Evolutionary conservation across 2,888 invertebrate species (phyloP).

Genomic region (Scaptomyza caliginosa): DNA sequence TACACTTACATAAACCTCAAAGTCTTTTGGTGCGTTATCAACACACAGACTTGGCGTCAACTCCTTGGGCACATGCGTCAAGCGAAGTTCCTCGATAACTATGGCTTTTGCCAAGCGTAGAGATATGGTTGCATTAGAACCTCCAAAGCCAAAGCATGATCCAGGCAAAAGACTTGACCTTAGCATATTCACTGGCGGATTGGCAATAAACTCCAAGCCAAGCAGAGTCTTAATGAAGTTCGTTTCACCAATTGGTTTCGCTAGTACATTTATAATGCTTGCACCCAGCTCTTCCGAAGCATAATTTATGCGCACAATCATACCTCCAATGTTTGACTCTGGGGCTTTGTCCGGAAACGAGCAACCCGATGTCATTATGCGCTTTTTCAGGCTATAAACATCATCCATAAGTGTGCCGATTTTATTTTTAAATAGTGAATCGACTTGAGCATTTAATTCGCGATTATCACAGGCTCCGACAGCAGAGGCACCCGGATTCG

Average conservation of each 20-base stretch:
- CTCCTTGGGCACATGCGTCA: conserved; percentile 68
- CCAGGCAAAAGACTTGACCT: conserved; percentile 63
- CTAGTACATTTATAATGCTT: conserved; percentile 51
- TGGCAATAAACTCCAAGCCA: conserved; percentile 67
- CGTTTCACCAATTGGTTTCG: conserved; percentile 54
- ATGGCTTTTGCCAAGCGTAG: conserved; percentile 63
- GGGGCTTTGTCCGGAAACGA: background rate
- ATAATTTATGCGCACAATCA: conserved; percentile 58
- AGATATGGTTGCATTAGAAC: conserved; percentile 55
- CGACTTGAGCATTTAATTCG: conserved; percentile 49
- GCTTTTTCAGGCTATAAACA: conserved; percentile 67
- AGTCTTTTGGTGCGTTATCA: conserved; percentile 74
- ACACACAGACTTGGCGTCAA: conserved; percentile 61
- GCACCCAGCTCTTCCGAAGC: conserved; percentile 77
- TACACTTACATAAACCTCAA: conserved; percentile 66
- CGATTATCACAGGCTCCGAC: conserved; percentile 18
- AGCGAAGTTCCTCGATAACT: conserved; percentile 56
- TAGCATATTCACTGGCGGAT: conserved; percentile 75
- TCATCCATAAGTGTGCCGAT: conserved; percentile 68
- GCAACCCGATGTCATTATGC: conserved; percentile 42
- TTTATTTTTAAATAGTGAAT: conserved; percentile 63
- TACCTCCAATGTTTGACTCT: background rate
- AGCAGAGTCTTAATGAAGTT: conserved; percentile 56
- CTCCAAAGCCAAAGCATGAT: conserved; percentile 70
- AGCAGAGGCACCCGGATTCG: background rate